Evolutionary conservation across 2,888 invertebrate species (phyloP), one percentile per base, ranked within the genome.

Genomic region (Synergus gifuensis): DNA sequence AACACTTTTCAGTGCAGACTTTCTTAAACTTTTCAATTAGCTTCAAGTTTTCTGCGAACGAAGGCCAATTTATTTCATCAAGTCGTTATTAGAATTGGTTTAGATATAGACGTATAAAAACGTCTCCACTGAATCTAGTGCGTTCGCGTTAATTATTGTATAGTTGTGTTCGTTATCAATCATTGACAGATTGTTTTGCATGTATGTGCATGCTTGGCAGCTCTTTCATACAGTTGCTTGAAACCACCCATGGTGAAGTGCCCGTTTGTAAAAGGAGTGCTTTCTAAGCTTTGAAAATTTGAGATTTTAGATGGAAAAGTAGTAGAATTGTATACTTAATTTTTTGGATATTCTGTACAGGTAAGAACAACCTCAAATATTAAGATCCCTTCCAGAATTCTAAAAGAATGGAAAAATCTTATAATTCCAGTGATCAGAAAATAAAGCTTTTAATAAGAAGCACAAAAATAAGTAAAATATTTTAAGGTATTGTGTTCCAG

Each of bases 121-220:
- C n/a, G 22, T 79, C 36, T 76, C 22, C 18, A 66, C 58, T n/a
- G 44, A 79, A 49, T 78, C 79, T 28, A 46, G 22, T 73, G 40
- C 40, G 22, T 36, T 58, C 12, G 81, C 76, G 73, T 84, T 87
- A 83, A 85, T 87, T 83, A 78, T 14, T 18, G 62, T 42, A 79
- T 73, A 66, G 84, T 82, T 79, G 86, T 84, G 78, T 83, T 79
- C 73, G 87, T 83, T 81, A 86, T 86, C 80, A 80, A 76, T 80
- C 83, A 84, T 83, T 78, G 82, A 62, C 80, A 82, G 69, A 79
- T 83, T 82, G 76, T 73, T 78, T 79, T 79, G 80, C 76, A 79
- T 76, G 77, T 79, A 63, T 84, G 82, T 82, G 80, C 76, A 79
- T 78, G 78, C 67, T n/a, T 54, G 22, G 18, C 54, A 73, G 81